phyloP scores from a whole-genome alignment of 2,888 invertebrate species.

The Tenthredo notha region DNA sequence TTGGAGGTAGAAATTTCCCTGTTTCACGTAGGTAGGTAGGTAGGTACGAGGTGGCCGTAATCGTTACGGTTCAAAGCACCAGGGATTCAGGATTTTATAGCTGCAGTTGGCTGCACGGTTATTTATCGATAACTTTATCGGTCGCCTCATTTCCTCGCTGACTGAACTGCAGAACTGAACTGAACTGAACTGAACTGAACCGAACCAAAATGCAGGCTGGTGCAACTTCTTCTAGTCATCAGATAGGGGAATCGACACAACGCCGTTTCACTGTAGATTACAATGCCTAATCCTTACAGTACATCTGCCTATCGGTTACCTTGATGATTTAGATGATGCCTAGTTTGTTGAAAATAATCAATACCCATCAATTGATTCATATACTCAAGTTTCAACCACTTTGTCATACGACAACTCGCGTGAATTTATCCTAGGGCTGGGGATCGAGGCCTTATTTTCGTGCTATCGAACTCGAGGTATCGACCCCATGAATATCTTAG shows the following conservation, averaged over 20 bases:
- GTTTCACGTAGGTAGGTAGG: conserved; percentile 8
- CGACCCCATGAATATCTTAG: not conserved
- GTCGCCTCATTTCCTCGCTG: conserved; percentile 49
- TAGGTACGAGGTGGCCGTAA: conserved; percentile 39
- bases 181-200: conserved; percentile 33
- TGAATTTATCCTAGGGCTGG: not conserved
- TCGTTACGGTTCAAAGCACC: conserved; percentile 57
- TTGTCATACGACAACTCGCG: too few species aligned
- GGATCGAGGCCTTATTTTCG: conserved; percentile 5
- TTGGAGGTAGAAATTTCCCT: conserved; percentile 30
- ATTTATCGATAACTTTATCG: conserved; percentile 58
- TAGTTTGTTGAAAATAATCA: not conserved
- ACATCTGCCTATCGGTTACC: not conserved
- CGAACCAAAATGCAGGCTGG: conserved; percentile 3
- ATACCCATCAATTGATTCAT: not conserved
- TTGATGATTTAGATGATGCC: not conserved
- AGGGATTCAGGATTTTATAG: conserved; percentile 57
- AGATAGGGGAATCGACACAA: not conserved
- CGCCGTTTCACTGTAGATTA: not conserved
- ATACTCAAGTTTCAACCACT: not conserved
- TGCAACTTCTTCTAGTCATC: not conserved
- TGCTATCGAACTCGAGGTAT: not conserved
- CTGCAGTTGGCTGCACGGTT: conserved; percentile 54
- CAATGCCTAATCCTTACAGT: not conserved
- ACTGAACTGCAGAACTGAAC: conserved; percentile 45